These are phyloP conservation scores for Cheilosia impressa DNA, from an alignment of 2,888 invertebrate species.

Conservation along the genomic window DNA sequence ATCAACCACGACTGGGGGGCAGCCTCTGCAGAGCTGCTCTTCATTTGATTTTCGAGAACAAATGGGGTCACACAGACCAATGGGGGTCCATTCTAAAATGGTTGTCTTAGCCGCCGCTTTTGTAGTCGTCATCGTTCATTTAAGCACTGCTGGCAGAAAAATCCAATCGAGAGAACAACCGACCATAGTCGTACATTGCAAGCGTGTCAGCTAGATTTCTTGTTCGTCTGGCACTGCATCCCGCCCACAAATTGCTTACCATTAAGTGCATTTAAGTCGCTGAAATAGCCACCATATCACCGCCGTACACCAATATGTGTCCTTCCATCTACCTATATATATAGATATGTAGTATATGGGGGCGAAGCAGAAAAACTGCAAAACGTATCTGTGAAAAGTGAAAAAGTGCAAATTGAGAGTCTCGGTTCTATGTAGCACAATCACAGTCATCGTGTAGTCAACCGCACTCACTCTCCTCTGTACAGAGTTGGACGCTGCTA, in stretches of 20 bases:
- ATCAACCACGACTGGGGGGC: slow-evolving; percentile 33
- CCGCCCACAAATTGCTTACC: slow-evolving; percentile 68
- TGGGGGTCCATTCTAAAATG: not conserved
- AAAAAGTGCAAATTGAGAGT: slow-evolving; percentile 73
- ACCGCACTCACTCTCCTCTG: slow-evolving; percentile 1
- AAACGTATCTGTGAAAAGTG: slow-evolving; percentile 46
- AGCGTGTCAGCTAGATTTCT: slow-evolving; percentile 60
- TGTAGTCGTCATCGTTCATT: slow-evolving; percentile 5
- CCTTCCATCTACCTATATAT: not conserved
- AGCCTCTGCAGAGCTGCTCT: slow-evolving; percentile 36
- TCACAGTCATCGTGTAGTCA: slow-evolving; percentile 41
- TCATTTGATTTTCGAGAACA: slow-evolving; percentile 39
- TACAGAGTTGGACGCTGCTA: slow-evolving; percentile 30
- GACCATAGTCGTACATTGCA: slow-evolving; percentile 10
- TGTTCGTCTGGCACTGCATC: not conserved
- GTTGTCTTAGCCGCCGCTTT: not conserved
- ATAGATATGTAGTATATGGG: too few species aligned
- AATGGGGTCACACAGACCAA: slow-evolving; percentile 24
- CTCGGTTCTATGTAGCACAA: slow-evolving; percentile 54
- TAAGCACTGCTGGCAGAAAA: slow-evolving; percentile 33
- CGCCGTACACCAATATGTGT: slow-evolving; percentile 15
- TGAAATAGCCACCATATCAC: slow-evolving; percentile 48
- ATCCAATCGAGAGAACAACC: slow-evolving; percentile 27
- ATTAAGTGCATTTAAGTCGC: slow-evolving; percentile 73
- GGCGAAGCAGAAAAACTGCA: not conserved